Base-by-base conservation (phyloP, 2,888 invertebrate species). In the Synergus itoensis region DNA sequence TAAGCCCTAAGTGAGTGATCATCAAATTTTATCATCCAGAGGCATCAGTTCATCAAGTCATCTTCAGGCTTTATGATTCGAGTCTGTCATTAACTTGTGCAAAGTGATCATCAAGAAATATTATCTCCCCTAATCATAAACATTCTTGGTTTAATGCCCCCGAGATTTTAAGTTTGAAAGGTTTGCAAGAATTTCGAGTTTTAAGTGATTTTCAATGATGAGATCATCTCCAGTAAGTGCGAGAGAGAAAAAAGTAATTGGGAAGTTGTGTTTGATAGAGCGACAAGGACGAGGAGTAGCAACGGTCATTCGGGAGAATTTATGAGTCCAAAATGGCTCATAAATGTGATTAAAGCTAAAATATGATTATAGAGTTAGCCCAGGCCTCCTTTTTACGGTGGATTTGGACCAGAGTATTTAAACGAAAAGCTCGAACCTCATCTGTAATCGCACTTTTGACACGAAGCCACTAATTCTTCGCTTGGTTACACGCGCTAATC, bases 291-390 rank as follows among this genome's bases (percentile, higher is more conserved):
- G 8, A 43, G 14, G 7, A 18, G 21, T 21, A 21, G 21, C 28
- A 69, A 69, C 28, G 28, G 45, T 21, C 21, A 4, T 21, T 11
- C 5, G 21, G 12, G 53, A 67, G 11, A 69, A 48, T 48, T 48
- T 69, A 69, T 28, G 48, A 9, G 36, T 16, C 85, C 87, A 90
- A 91, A 91, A 88, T 91, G 90, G 90, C 88, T 90, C 90, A 89
- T 91, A 91, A 91, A 91, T 91, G 90, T 91, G 90, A 91, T 91
- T 90, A 90, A 86, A 88, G 85, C 86, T 87, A 88, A 90, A 91
- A 90, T 89, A 90, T 91, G 90, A 90, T 90, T 90, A 91, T 90
- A 90, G 87, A 90, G 88, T 87, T 88, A 89, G 87, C 86, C 86
- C 80, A 82, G 67, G 76, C 78, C 77, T 78, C 64, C 41, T 43